Conservation (phyloP, 2,797 vertebrate species). For the Cuculus canorus region DNA sequence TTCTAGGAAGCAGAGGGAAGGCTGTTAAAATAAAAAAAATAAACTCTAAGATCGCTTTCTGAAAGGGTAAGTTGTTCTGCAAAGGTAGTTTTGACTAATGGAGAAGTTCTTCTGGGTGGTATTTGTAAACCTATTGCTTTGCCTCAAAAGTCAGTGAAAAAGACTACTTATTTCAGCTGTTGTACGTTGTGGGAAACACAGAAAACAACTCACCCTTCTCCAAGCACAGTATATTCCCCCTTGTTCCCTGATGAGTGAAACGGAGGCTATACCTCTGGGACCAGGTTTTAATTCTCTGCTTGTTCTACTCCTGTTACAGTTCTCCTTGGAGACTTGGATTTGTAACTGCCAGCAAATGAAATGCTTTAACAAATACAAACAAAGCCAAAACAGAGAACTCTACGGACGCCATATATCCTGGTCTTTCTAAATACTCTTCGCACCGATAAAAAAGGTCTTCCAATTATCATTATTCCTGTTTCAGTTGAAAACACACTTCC, state of each 20-base stretch:
- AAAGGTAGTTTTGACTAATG: background rate
- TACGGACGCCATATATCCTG: background rate
- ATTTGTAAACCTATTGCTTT: background rate
- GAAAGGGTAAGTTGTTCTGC: background rate
- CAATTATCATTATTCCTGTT: background rate
- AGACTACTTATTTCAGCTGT: background rate
- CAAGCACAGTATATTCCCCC: background rate
- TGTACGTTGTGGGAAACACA: background rate
- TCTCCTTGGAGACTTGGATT: conserved; percentile 28
- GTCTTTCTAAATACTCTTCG: background rate
- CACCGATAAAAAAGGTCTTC: background rate
- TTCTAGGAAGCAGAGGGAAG: background rate
- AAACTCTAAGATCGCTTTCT: background rate
- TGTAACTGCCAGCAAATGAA: conserved; percentile 18
- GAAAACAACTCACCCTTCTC: background rate
- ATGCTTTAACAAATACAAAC: conserved; percentile 19
- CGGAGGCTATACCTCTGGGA: background rate
- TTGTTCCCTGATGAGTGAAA: background rate
- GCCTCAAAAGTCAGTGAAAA: background rate
- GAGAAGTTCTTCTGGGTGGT: background rate
- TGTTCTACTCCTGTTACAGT: background rate
- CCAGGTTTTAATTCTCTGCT: background rate
- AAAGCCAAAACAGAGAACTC: background rate
- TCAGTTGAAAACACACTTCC: background rate
- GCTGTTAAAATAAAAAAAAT: background rate